Evolutionary conservation across 2,888 invertebrate genomes (phyloP).

Genomic region (Drosophila pseudotalamancana): DNA sequence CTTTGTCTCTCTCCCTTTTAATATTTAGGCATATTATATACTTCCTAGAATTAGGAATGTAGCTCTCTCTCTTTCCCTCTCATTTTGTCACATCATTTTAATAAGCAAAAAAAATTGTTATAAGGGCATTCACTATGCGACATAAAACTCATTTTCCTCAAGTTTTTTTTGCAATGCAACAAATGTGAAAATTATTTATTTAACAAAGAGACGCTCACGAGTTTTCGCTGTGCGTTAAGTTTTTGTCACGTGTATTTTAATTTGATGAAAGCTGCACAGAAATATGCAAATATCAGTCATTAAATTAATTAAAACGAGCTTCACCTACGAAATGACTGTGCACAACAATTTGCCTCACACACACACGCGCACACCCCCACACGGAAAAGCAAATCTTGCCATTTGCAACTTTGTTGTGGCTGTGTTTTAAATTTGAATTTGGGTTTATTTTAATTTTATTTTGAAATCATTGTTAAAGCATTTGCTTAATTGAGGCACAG

Average conservation of each 20-base stretch:
- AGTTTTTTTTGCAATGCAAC: slow-evolving; percentile 19
- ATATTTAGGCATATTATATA: too few relatives aligned
- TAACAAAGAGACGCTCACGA: slow-evolving; percentile 14
- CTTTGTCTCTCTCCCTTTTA: too few relatives aligned
- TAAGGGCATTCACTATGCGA: background rate
- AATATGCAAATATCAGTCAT: slow-evolving; percentile 63
- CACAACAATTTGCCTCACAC: slow-evolving; percentile 22
- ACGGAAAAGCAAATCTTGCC: background rate
- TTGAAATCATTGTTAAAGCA: slow-evolving; percentile 2
- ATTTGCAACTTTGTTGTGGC: slow-evolving; percentile 11
- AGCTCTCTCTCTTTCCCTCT: too few relatives aligned
- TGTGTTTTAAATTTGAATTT: slow-evolving; percentile 6
- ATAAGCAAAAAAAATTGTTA: too few relatives aligned
- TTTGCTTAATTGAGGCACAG: slow-evolving; percentile 1
- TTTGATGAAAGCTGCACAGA: slow-evolving; percentile 47
- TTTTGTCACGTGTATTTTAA: slow-evolving; percentile 55
- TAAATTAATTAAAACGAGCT: slow-evolving; percentile 64
- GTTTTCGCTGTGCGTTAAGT: slow-evolving; percentile 19
- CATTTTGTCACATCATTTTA: too few relatives aligned
- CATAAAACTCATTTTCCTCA: background rate
- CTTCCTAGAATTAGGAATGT: too few relatives aligned
- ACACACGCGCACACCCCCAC: background rate
- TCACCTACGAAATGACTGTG: slow-evolving; percentile 41
- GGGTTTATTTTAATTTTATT: slow-evolving; percentile 1
- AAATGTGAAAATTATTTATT: slow-evolving; percentile 55